Base-by-base conservation (phyloP, 2,797 vertebrate species). In the Pampus argenteus region DNA sequence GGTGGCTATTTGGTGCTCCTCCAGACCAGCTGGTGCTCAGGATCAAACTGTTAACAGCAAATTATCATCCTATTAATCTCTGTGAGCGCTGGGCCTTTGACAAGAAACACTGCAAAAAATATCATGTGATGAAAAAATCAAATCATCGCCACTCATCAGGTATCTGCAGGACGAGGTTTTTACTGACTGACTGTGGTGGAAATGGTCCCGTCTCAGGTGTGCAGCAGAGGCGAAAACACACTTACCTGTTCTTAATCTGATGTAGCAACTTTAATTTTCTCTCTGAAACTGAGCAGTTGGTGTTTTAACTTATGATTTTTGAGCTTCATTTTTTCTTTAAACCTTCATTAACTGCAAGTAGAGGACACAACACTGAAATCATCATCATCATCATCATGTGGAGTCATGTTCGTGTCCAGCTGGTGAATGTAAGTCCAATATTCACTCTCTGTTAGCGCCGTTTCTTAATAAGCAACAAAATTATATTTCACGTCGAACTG, bases 1-100 rank as follows among this genome's bases (percentile, higher is more conserved):
- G 34, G 65, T 2, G 57, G 71, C 52, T 67, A 59, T 84, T 78
- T 90, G 84, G 81, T 81, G 67, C 59, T 76, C 29, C 75, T 86
- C 84, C 86, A 88, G 78, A 79, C 85, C 83, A 78, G 75, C 82
- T 84, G 82, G 78, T 81, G 71, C 61, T 57, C 25, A 2, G 50
- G 75, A 78, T 83, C 77, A 88, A 84, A 79, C 81, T 88, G 81
- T 54, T 87, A 65, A 83, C 69, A 64, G 78, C 64, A 80, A 84
- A 87, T 84, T 68, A 90, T 86, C 79, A 59, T 79, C 69, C 48
- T 1, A 64, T 85, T 87, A 71, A 75, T 87, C 78, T 73, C 62
- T 34, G 57, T 10, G 15, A 81, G 75, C 13, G 29, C 67, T 70
- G 73, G 71, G 64, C 10, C 64, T 4, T 78, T 57, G 57, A 79